phyloP scores from a whole-genome alignment of 1,140 invertebrate genomes.

The Magallana ariakensis region DNA sequence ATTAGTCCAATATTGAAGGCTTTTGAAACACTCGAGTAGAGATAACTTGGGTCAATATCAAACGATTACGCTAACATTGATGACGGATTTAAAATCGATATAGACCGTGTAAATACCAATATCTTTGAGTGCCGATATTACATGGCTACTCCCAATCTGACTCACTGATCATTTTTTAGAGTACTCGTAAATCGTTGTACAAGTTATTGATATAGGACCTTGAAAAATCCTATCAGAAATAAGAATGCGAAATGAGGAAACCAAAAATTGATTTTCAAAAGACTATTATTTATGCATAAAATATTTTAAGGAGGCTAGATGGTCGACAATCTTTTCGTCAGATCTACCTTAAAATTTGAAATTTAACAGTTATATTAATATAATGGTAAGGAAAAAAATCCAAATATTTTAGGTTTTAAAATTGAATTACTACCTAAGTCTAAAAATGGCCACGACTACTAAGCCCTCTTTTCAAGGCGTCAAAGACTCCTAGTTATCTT shows the following conservation, averaged over 20 bases:
- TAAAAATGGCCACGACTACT: no score
- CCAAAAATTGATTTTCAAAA: background rate
- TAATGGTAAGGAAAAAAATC: no score
- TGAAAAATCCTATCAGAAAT: background rate
- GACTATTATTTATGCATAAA: no score
- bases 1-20: background rate
- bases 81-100: background rate
- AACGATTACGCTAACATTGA: background rate
- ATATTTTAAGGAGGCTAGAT: no score
- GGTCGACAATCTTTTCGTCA: no score
- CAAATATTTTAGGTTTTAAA: no score
- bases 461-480: no score
- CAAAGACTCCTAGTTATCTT: no score
- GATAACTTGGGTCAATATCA: background rate
- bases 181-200: background rate
- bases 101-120: background rate
- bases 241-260: background rate
- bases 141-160: background rate
- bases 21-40: background rate
- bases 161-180: no score
- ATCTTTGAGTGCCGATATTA: background rate
- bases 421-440: no score
- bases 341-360: no score
- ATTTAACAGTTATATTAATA: no score
- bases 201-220: background rate